Percentiles rank a stretch among this genome's conserved stretches.
Conservation (phyloP, 2,113 vertebrate species). For the Formicarius rufipectus region DNA sequence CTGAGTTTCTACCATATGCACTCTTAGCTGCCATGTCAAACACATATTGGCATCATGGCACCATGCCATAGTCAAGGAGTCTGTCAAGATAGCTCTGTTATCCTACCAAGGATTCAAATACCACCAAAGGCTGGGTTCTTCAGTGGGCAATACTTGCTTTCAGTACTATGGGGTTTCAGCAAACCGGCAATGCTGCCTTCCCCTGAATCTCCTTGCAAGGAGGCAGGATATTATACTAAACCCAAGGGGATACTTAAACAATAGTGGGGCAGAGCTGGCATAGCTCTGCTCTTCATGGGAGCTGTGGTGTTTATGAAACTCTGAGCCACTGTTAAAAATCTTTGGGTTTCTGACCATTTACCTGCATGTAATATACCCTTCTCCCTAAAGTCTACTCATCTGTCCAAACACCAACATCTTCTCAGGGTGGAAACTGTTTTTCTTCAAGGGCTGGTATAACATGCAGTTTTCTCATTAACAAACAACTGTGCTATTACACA, state of each 20-base stretch:
- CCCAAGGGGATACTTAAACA: background rate
- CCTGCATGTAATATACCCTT: background rate
- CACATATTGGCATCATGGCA: background rate
- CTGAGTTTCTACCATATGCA: background rate
- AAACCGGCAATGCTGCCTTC: background rate
- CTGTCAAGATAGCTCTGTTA: background rate
- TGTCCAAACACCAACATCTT: background rate
- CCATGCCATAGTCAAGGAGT: background rate
- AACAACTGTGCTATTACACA: background rate
- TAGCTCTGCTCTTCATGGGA: background rate
- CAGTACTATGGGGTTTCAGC: background rate
- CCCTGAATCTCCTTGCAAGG: background rate
- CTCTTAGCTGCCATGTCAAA: background rate
- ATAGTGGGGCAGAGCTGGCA: background rate
- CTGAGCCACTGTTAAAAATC: background rate
- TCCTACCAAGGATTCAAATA: background rate
- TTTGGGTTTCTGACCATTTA: background rate
- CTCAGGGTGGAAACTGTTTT: background rate
- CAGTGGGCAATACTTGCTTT: background rate
- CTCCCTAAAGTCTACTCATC: background rate
- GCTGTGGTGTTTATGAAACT: background rate
- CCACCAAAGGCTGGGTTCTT: background rate
- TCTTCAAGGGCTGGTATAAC: background rate
- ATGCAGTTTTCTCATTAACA: background rate
- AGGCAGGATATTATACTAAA: background rate